These are phyloP conservation scores for Mythimna ferrago DNA, from an alignment of 2,888 invertebrate genomes.

Conservation along the genomic window DNA sequence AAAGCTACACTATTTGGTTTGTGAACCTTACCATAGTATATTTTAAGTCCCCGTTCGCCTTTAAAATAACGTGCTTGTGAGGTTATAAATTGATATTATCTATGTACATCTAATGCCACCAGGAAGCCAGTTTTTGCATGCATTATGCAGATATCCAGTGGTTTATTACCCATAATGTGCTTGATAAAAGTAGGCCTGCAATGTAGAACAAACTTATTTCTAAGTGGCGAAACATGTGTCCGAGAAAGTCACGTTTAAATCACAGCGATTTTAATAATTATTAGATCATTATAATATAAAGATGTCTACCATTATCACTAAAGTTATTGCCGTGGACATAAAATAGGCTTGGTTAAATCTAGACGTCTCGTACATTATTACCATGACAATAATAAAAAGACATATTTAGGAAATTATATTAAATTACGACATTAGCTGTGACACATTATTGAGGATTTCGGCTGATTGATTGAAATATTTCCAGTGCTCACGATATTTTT, in stretches of 20 bases:
- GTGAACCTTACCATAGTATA: too few relatives aligned
- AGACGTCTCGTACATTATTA: slow-evolving; percentile 22
- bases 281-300: slow-evolving; percentile 7
- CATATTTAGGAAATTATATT: slow-evolving; percentile 31
- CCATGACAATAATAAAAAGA: slow-evolving; percentile 28
- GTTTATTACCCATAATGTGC: slow-evolving; percentile 43
- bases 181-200: slow-evolving; percentile 20
- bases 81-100: slow-evolving; percentile 1
- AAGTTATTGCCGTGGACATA: neutral
- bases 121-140: slow-evolving; percentile 35
- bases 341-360: slow-evolving; percentile 26
- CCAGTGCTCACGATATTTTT: slow-evolving; percentile 17
- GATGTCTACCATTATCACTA: neutral
- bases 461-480: slow-evolving; percentile 41
- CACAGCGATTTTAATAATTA: slow-evolving; percentile 9
- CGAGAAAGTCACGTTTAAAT: slow-evolving; percentile 40
- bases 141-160: slow-evolving; percentile 30
- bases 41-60: too few relatives aligned
- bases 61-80: too few relatives aligned
- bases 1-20: too few relatives aligned
- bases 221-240: slow-evolving; percentile 19
- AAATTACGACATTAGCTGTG: slow-evolving; percentile 44
- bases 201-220: slow-evolving; percentile 39
- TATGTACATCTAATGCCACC: slow-evolving; percentile 25
- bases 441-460: slow-evolving; percentile 37